Evolutionary conservation across 92 coral and sea anemone species (phyloP).

Genomic region (Virgularia gustaviana): DNA sequence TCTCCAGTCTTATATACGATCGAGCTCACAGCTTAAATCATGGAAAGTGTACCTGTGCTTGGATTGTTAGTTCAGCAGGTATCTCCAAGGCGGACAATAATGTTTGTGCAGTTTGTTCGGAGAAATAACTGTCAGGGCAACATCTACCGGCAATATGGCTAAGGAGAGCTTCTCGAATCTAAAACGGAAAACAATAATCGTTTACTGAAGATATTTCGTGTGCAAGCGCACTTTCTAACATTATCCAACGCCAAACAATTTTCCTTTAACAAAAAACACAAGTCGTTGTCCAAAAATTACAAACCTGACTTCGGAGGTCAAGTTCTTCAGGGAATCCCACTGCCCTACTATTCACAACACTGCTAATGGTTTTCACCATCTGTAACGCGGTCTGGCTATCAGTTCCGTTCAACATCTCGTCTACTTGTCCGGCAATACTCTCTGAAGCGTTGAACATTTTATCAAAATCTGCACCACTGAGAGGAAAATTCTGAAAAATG

Average conservation of each 20-base stretch:
- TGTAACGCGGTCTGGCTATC: constrained; percentile 57
- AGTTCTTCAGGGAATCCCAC: background rate
- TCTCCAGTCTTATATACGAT: too few species aligned
- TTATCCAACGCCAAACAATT: background rate
- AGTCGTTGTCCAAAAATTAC: background rate
- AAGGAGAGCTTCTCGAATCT: constrained; percentile 15
- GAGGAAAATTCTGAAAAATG: constrained; percentile 18
- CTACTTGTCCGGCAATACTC: constrained; percentile 23
- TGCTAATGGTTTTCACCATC: constrained; percentile 55
- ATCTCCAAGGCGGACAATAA: background rate
- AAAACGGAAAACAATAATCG: background rate
- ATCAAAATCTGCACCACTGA: background rate
- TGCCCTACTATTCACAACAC: constrained; percentile 46
- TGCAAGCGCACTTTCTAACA: background rate
- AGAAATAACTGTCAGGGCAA: background rate
- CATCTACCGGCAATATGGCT: background rate
- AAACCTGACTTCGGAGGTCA: constrained; percentile 16
- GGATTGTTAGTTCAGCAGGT: constrained; percentile 4
- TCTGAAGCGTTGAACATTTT: background rate
- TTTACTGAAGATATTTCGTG: background rate
- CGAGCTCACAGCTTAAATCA: too few species aligned
- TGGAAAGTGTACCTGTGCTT: constrained; percentile 28
- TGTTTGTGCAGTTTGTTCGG: constrained; percentile 7
- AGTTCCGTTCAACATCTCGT: constrained; percentile 43
- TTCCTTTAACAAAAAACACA: background rate